Evolutionary conservation across 1,140 invertebrate species (phyloP).

Genomic region (Lucilia sericata): DNA sequence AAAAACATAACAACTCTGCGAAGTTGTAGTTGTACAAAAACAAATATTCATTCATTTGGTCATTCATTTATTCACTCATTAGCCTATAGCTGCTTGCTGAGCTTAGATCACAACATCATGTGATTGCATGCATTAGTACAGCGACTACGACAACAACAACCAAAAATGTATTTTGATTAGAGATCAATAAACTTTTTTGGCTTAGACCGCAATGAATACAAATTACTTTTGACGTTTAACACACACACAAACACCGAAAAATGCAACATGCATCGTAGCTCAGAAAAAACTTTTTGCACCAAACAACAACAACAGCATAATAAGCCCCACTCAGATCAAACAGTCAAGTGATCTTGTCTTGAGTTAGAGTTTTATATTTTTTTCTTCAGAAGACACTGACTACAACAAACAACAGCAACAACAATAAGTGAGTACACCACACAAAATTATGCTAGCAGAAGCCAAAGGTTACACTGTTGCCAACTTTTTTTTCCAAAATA

Average conservation of each 20-base stretch:
- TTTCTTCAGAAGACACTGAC: background rate
- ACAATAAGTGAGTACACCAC: background rate
- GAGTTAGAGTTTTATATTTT: background rate
- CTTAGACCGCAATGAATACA: slow-evolving; percentile 8
- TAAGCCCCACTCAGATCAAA: background rate
- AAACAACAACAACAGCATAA: background rate
- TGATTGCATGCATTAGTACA: background rate
- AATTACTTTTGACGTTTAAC: slow-evolving; percentile 20
- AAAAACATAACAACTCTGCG: background rate
- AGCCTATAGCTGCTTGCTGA: background rate
- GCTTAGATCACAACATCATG: background rate
- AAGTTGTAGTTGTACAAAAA: background rate
- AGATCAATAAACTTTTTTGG: slow-evolving; percentile 27
- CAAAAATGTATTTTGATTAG: background rate
- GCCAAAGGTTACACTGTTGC: slow-evolving; percentile 23
- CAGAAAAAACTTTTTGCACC: background rate
- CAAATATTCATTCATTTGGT: background rate
- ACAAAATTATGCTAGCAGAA: background rate
- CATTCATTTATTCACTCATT: background rate
- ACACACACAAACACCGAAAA: background rate
- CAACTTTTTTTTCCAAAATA: too few species aligned
- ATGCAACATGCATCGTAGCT: background rate
- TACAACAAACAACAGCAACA: background rate
- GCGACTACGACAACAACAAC: background rate
- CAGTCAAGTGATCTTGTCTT: slow-evolving; percentile 11